Percentiles rank a stretch among this genome's conserved stretches.
Conservation (phyloP, 1,140 invertebrate species). For the Drosophila athabasca region DNA sequence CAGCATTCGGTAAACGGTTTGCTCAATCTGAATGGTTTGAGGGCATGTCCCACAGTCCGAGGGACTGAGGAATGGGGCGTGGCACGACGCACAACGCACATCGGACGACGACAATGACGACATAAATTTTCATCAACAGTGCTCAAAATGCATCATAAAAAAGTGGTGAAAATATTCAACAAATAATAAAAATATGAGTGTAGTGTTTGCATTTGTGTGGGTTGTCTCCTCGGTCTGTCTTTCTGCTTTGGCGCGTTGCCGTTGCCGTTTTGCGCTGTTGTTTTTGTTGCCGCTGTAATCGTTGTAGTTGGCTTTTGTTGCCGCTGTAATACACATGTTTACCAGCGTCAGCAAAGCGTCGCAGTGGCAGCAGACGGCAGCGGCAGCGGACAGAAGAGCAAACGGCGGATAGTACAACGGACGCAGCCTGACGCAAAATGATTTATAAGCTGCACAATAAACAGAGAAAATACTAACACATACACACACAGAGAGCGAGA, state of each 20-base stretch:
- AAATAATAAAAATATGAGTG: constrained; percentile 52
- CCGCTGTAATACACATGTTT: constrained; percentile 56
- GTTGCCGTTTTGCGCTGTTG: constrained; percentile 8
- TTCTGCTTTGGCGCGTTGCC: no score
- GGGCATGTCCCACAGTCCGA: constrained; percentile 5
- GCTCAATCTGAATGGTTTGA: constrained; percentile 23
- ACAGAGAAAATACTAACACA: constrained; percentile 35
- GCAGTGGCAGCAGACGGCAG: constrained; percentile 66
- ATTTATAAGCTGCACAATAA: constrained; percentile 67
- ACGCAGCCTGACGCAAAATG: constrained; percentile 69
- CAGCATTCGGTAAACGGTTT: constrained; percentile 50
- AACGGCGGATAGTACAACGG: neutral
- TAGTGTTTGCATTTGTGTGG: constrained; percentile 14
- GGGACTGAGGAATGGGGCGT: constrained; percentile 31
- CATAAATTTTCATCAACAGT: constrained; percentile 65
- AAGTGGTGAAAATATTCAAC: constrained; percentile 53
- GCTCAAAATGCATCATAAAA: constrained; percentile 46
- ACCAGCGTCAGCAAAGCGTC: constrained; percentile 75
- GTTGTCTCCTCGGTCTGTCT: constrained; percentile 22
- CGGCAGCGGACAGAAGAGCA: constrained; percentile 13
- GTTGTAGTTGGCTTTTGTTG: constrained; percentile 9
- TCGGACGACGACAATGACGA: constrained; percentile 63
- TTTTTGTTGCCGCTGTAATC: constrained; percentile 9
- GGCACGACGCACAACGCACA: constrained; percentile 24
- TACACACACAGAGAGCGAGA: constrained; percentile 11